Base-by-base conservation (phyloP, 2,113 vertebrate genomes). In the Actinemys pallida region DNA sequence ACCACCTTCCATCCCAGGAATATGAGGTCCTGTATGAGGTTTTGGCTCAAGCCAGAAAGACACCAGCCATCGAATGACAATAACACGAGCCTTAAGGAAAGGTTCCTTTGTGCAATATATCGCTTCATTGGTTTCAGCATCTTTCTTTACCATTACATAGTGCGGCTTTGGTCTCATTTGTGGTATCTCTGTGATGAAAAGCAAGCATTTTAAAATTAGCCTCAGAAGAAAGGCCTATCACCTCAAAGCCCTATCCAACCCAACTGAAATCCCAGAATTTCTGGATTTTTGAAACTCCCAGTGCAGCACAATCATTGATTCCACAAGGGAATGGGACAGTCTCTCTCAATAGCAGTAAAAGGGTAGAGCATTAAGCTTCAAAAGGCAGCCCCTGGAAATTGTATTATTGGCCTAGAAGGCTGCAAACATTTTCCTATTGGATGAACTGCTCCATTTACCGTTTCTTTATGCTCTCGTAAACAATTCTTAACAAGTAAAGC, bases 11-110 rank as follows among this genome's bases (percentile, higher is more conserved):
- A 99, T 99, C 93, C 99, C 99, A 96, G 99, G 99, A 98, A 99
- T 99, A 94, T 99, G 98, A 96, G 99, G 98, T 69, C 98, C 98
- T 81, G 98, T 97, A 97, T 99, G 99, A 83, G 99, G 98, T 97
- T 99, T 99, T 90, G 99, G 99, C 97, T 99, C 99, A 80, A 99
- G 98, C 99, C 99, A 99, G 98, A 99, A 99, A 98, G 99, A 99
- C 92, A 99, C 99, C 96, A 99, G 98, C 99, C 99, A 99, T 95
- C 99, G 99, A 97, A 99, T 99, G 94, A 99, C 99, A 98, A 99
- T 99, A 96, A 99, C 99, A 81, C 99, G 98, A 95, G 99, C 99
- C 95, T 99, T 99, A 94, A 99, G 99, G 97, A 99, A 99, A 98
- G 99, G 99, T 97, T 99, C 99, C 96, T 99, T 99, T 97, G 99